Conservation (phyloP, 2,113 vertebrate species). For the Sus scrofa region T2T-Sscrofa CM000812.6:142626001-142626500, state of each 20-base stretch:
- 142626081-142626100: background rate
- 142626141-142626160: background rate
- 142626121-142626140: background rate
- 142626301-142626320: background rate
- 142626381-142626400: background rate
- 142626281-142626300: background rate
- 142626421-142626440: background rate
- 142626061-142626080: background rate
- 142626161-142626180: background rate
- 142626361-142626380: background rate
- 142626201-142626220: background rate
- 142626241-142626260: background rate
- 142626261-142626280: background rate
- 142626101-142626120: background rate
- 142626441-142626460: background rate
- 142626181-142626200: background rate
- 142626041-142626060: too few species aligned
- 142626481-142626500: background rate
- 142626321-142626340: background rate
- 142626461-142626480: background rate
- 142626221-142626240: constrained; percentile 2
- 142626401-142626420: background rate
- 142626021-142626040: too few species aligned
- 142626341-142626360: background rate
- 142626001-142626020: too few species aligned